phyloP scores from a whole-genome alignment of 2,797 vertebrate species.

The Aulostomus chinensis region DNA sequence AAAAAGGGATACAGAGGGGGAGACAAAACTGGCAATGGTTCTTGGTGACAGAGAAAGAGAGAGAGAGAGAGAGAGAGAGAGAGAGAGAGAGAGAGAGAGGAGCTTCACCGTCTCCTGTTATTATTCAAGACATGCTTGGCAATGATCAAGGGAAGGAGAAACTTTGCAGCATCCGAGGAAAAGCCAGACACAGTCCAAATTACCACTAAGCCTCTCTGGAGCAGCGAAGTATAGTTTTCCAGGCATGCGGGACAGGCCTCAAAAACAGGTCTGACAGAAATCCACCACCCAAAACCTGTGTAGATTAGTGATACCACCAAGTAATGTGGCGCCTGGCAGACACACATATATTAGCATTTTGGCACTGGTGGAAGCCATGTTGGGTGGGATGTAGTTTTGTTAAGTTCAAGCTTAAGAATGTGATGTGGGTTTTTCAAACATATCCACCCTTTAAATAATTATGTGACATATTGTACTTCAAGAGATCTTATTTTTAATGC shows the following conservation, averaged over 20 bases:
- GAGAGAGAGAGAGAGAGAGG: too few species aligned
- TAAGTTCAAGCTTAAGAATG: too few species aligned
- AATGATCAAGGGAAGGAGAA: slow-evolving; percentile 31
- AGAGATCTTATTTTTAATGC: too few species aligned
- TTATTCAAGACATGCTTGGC: slow-evolving; percentile 59
- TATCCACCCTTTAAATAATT: too few species aligned
- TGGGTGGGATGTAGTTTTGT: too few species aligned
- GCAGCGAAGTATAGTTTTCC: slow-evolving; percentile 37
- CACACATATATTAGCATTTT: too few species aligned
- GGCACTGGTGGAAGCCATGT: too few species aligned
- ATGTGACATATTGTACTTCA: too few species aligned
- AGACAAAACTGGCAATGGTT: slow-evolving; percentile 19
- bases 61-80: too few species aligned
- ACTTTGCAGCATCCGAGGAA: slow-evolving; percentile 39
- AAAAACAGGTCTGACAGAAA: slow-evolving; percentile 27
- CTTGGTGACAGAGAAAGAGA: slow-evolving; percentile 5
- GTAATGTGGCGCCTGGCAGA: slow-evolving; percentile 19
- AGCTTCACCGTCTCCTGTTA: slow-evolving; percentile 36
- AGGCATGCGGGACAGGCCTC: slow-evolving; percentile 22
- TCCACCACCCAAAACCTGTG: slow-evolving; percentile 25
- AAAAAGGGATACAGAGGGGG: neutral
- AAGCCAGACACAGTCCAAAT: slow-evolving; percentile 49
- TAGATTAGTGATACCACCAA: slow-evolving; percentile 30
- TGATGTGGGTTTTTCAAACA: too few species aligned
- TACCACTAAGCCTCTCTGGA: slow-evolving; percentile 37